Base-by-base conservation (phyloP, 2,797 vertebrate species). In the Sylvilagus floridanus region DNA sequence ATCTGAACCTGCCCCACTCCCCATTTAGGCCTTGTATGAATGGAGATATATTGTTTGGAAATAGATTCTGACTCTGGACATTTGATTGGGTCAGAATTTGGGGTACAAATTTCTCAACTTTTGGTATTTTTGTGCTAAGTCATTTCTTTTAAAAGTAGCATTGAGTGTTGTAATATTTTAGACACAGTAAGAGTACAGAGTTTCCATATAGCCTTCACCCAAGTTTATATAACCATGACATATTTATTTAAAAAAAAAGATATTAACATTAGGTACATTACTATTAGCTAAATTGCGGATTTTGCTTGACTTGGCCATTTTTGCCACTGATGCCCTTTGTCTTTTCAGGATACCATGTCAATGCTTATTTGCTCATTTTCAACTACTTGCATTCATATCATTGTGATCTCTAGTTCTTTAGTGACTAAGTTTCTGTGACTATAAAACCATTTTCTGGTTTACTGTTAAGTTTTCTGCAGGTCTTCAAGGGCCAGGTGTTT, bases 381-480 rank as follows among this genome's bases (percentile, higher is more conserved):
- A 79, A 84, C 69, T 69, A 35, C 77, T 84, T 90, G 24, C 47
- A 42, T 88, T 68, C 68, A 75, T 81, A 42, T 60, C 52, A 79
- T 54, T 81, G 76, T 8, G 24, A 54, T 30, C 19, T 90, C 42
- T 54, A 81, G 81, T 91, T 95, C 77, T 84, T 93, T 77, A 81
- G 81, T 84, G 54, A 71, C 35, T 86, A 77, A 12, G 35, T 93
- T 60, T 96, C 86, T 91, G 28, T 96, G 82, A 22, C 54, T 76
- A n/a, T 90, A 93, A 93, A 95, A 57, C 28, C 22, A 47, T 93
- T 93, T 78, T 96, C 28, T 91, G 62, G 79, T 91, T 85, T 93
- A 86, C 57, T 69, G 79, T 84, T 73, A 32, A 83, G 17, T 88
- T 92, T 93, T 85, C 79, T 92, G 7, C 32, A 82, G 37, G 63